A percentile compares a stretch with the other conserved stretches of the same genome.
Conservation (phyloP, 2,113 vertebrate species). For the Nibea albiflora region DNA sequence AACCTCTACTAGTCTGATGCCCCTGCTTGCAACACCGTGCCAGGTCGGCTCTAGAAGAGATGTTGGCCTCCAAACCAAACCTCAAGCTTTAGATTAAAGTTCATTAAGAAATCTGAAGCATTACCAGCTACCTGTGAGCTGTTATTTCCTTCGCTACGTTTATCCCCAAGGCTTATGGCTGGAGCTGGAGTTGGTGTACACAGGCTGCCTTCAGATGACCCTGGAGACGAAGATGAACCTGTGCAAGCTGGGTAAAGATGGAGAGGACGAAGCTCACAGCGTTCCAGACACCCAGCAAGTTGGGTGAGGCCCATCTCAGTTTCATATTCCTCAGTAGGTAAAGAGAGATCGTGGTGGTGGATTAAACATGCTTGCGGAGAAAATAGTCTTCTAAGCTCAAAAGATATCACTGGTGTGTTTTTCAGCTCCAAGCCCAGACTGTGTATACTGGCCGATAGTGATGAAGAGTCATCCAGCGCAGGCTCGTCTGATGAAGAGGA, state of each 20-base stretch:
- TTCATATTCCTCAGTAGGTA: not conserved
- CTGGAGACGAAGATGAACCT: conserved; percentile 92
- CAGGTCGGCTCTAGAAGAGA: conserved; percentile 9
- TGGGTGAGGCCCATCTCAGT: conserved; percentile 70
- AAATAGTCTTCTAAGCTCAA: conserved; percentile 3
- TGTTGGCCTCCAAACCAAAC: conserved; percentile 15
- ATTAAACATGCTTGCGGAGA: not conserved
- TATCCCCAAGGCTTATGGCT: conserved; percentile 87
- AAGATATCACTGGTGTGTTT: conserved; percentile 12
- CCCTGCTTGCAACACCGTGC: conserved; percentile 15
- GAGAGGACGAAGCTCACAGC: conserved; percentile 69
- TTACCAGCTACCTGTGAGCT: not conserved
- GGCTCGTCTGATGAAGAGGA: conserved; percentile 90
- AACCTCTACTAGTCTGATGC: conserved; percentile 22
- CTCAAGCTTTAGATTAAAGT: conserved; percentile 5
- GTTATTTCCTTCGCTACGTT: not conserved
- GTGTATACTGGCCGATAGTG: conserved; percentile 87
- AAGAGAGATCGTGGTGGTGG: not conserved
- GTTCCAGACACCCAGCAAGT: conserved; percentile 71
- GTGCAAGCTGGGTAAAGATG: conserved; percentile 88
- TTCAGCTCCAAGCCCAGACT: conserved; percentile 76
- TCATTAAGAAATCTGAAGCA: conserved; percentile 17
- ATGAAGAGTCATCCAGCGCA: conserved; percentile 88
- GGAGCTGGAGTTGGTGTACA: conserved; percentile 88
- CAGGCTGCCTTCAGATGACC: conserved; percentile 88